Conservation (phyloP, 2,113 vertebrate species). For the Perccottus glenii region DNA sequence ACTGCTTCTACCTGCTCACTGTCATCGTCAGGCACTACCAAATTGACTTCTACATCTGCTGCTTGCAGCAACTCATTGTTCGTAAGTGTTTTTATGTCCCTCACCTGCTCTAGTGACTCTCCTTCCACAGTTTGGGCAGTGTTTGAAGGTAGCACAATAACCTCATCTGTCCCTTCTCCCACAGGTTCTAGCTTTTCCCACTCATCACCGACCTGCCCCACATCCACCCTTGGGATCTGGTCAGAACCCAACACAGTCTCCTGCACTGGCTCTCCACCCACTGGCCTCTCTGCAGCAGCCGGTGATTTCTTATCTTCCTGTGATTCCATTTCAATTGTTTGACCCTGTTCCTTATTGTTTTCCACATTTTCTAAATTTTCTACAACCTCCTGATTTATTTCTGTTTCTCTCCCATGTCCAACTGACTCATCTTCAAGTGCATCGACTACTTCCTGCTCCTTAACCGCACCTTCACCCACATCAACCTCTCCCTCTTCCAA, state of each 20-base stretch:
- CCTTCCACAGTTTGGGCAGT: conserved; percentile 28
- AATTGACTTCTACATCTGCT: conserved; percentile 27
- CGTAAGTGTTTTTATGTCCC: conserved; percentile 16
- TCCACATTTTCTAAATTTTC: conserved; percentile 17
- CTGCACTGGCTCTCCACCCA: conserved; percentile 20
- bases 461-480: conserved; percentile 2
- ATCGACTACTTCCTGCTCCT: conserved; percentile 17
- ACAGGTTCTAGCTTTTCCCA: neutral
- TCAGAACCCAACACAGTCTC: conserved; percentile 30
- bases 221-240: neutral
- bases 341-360: conserved; percentile 18
- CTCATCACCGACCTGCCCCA: conserved; percentile 22
- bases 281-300: conserved; percentile 20
- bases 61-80: conserved; percentile 3
- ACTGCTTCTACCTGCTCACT: conserved; percentile 9
- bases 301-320: conserved; percentile 25
- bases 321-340: conserved; percentile 17
- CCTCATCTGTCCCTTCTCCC: conserved; percentile 23
- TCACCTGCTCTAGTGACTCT: conserved; percentile 18
- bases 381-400: conserved; percentile 23
- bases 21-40: conserved; percentile 26
- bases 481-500: conserved; percentile 18
- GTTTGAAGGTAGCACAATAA: conserved; percentile 12
- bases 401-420: conserved; percentile 21
- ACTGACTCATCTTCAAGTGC: conserved; percentile 15